Evolutionary conservation across 2,888 invertebrate genomes (phyloP).

Genomic region (Acanthococcus lagerstroemiae): DNA sequence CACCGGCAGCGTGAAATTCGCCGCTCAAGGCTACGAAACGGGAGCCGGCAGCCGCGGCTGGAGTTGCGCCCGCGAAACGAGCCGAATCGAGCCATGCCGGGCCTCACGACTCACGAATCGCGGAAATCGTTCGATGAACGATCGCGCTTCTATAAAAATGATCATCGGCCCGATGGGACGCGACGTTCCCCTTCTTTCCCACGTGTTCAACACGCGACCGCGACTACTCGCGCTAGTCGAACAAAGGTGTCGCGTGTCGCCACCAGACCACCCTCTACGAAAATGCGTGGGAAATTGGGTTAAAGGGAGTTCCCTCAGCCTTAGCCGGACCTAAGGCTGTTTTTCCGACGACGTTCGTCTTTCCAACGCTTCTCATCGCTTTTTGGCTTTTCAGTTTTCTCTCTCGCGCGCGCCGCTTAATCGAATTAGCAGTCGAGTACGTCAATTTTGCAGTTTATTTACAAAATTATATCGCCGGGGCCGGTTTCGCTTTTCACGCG

Average conservation of each 20-base stretch:
- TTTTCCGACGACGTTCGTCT: constrained; percentile 11
- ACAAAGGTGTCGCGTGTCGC: constrained; percentile 29
- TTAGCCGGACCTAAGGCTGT: constrained; percentile 17
- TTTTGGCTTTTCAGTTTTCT: too few relatives aligned
- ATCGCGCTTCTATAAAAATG: neutral
- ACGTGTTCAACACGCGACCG: constrained; percentile 25
- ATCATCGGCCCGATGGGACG: constrained; percentile 14
- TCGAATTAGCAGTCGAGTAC: too few relatives aligned
- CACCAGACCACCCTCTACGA: constrained; percentile 22
- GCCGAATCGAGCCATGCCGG: too few relatives aligned
- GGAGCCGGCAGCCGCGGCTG: too few relatives aligned
- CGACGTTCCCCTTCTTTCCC: constrained; percentile 22
- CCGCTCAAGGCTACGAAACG: too few relatives aligned
- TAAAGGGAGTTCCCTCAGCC: constrained; percentile 15
- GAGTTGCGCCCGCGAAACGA: neutral
- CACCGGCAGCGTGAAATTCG: too few relatives aligned
- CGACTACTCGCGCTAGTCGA: constrained; percentile 8
- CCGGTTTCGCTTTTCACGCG: too few relatives aligned
- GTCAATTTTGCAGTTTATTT: too few relatives aligned
- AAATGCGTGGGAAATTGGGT: constrained; percentile 27
- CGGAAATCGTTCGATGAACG: neutral
- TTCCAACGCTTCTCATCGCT: too few relatives aligned
- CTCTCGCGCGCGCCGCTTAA: too few relatives aligned
- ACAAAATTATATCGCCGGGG: too few relatives aligned
- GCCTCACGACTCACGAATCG: too few relatives aligned